Percentiles rank a stretch among this genome's conserved stretches.
These are phyloP conservation scores for Notolepis coatsorum DNA, from an alignment of 2,797 vertebrate genomes.

Conservation along the genomic window DNA sequence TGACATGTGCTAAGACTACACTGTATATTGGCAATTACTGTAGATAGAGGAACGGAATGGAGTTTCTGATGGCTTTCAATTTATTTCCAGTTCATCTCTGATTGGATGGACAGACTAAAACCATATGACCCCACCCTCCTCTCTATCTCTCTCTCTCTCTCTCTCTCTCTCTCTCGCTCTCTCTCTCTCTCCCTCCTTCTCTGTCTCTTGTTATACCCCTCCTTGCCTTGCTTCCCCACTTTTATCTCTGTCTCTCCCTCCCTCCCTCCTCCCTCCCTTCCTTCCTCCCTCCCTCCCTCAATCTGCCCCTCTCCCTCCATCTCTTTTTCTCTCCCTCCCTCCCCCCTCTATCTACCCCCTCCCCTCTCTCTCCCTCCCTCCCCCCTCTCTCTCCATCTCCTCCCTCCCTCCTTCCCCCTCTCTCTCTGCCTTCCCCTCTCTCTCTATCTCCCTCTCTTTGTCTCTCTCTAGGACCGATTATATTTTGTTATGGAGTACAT, in stretches of 20 bases:
- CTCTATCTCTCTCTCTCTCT: not conserved
- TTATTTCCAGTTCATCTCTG: slow-evolving; percentile 30
- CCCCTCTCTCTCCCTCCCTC: not conserved
- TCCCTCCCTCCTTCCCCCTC: slow-evolving; percentile 19
- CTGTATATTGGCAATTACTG: slow-evolving; percentile 71
- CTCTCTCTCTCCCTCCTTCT: slow-evolving; percentile 11
- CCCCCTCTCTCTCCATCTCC: slow-evolving; percentile 9
- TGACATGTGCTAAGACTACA: too few species aligned
- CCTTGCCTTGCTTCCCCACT: not conserved
- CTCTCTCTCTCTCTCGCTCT: not conserved
- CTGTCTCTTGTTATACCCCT: not conserved
- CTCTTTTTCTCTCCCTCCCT: not conserved
- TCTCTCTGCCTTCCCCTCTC: not conserved
- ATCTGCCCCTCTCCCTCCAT: not conserved
- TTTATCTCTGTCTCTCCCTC: not conserved
- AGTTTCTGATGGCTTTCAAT: slow-evolving; percentile 55
- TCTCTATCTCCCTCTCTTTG: not conserved
- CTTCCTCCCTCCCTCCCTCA: not conserved
- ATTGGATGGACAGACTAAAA: slow-evolving; percentile 26
- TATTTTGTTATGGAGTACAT: slow-evolving; percentile 99
- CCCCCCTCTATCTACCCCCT: not conserved
- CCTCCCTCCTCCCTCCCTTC: not conserved
- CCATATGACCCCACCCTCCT: too few species aligned
- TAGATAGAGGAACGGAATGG: slow-evolving; percentile 63
- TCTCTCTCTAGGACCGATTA: slow-evolving; percentile 87